A percentile compares a stretch with the other conserved stretches of the same genome.
Conservation (phyloP, 2,797 vertebrate species). For the Manis crassicaudata region DNA sequence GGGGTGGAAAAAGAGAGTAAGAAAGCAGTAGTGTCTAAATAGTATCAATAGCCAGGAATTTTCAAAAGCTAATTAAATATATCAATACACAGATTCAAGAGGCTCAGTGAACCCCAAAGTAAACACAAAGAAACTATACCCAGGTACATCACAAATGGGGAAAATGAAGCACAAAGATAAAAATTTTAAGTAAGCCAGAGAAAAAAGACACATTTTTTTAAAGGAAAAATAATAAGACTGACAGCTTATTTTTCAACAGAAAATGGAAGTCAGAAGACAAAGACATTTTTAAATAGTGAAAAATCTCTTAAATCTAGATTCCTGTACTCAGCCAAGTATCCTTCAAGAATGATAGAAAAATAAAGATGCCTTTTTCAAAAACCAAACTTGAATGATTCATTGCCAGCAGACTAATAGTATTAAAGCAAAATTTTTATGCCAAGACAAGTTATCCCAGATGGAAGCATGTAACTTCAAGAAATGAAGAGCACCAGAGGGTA, state of each 20-base stretch:
- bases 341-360: neutral
- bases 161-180: neutral
- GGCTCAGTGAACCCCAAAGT: fast-evolving
- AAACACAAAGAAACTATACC: neutral
- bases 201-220: too few species aligned
- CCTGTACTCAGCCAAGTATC: neutral
- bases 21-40: neutral
- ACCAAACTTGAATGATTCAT: neutral
- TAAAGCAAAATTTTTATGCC: neutral
- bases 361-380: neutral
- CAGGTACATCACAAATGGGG: too few species aligned
- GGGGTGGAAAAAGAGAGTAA: too few species aligned
- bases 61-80: too few species aligned
- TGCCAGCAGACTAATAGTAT: neutral
- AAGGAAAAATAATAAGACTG: neutral
- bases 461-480: neutral
- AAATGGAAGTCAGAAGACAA: neutral
- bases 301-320: neutral
- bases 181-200: neutral
- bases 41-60: neutral
- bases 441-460: neutral
- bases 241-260: neutral
- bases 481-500: too few species aligned
- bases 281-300: neutral
- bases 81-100: too few species aligned